Percentiles rank a stretch among this genome's conserved stretches.
Evolutionary conservation across 1,140 invertebrate genomes (phyloP).

Genomic region (Planococcus citri): DNA sequence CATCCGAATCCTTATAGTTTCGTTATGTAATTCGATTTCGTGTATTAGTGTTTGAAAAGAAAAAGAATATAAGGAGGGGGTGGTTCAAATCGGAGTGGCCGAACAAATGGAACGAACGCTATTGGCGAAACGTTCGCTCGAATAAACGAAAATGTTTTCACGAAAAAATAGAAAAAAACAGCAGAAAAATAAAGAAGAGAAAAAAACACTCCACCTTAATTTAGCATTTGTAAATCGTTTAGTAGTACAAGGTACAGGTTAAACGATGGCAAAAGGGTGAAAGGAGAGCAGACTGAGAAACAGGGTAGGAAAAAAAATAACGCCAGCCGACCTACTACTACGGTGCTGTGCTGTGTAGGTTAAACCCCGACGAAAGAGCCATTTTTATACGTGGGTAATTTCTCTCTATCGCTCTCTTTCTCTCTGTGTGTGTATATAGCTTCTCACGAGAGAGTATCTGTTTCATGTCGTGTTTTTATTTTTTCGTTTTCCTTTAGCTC

Average conservation of each 20-base stretch:
- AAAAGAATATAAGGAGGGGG: neutral
- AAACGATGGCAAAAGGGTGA: neutral
- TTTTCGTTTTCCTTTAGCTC: too few species aligned
- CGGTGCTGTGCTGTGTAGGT: too few species aligned
- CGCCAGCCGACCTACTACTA: neutral
- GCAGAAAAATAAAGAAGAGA: too few species aligned
- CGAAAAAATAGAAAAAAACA: too few species aligned
- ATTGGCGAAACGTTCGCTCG: neutral
- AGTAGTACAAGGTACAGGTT: neutral
- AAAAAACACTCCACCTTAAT: slow-evolving; percentile 1
- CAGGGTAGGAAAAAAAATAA: neutral
- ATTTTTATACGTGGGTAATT: too few species aligned
- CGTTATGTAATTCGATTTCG: neutral
- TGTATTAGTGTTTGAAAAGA: neutral
- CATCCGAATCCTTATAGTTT: neutral
- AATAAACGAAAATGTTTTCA: slow-evolving; percentile 6
- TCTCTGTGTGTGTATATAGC: too few species aligned
- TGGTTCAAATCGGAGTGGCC: neutral
- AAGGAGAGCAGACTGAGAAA: too few species aligned
- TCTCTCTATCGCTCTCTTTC: too few species aligned
- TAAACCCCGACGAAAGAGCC: too few species aligned
- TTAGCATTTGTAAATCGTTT: slow-evolving; percentile 7
- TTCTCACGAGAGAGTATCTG: too few species aligned
- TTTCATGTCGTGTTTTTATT: too few species aligned
- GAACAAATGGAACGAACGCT: neutral